These are phyloP conservation scores for Smutsia temminckii DNA, from an alignment of 2,797 vertebrate genomes.

Conservation along the genomic window DNA sequence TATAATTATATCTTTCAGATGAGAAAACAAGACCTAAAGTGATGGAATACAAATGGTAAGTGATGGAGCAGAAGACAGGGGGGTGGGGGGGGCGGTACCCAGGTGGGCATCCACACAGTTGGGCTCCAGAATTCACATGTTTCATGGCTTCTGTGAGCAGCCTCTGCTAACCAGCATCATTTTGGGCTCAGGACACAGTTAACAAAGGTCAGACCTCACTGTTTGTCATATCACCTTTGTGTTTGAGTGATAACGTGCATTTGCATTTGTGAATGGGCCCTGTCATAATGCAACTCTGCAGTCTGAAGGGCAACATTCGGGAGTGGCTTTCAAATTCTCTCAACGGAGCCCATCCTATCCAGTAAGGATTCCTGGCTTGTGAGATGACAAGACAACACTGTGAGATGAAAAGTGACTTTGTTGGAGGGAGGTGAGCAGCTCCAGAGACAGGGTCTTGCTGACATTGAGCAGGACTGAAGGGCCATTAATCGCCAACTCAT, in stretches of 20 bases:
- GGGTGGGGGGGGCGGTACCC: background rate
- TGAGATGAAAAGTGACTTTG: slow-evolving; percentile 31
- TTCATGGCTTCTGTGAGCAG: background rate
- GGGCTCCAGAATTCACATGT: background rate
- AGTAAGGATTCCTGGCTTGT: slow-evolving; percentile 22
- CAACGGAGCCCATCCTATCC: slow-evolving; percentile 46
- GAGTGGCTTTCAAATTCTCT: slow-evolving; percentile 51
- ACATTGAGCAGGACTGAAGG: background rate
- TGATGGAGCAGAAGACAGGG: background rate
- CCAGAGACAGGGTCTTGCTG: slow-evolving; percentile 56
- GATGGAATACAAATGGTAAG: background rate
- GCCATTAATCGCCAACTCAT: slow-evolving; percentile 64
- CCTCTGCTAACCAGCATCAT: background rate
- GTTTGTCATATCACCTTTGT: background rate
- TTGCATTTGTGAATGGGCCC: background rate
- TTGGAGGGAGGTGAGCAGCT: slow-evolving; percentile 54
- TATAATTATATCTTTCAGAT: background rate
- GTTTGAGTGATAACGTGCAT: background rate
- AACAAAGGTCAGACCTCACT: background rate
- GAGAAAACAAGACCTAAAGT: background rate
- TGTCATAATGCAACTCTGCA: background rate
- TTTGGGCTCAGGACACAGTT: background rate
- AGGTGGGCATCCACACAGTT: too few relatives aligned
- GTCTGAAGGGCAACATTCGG: background rate
- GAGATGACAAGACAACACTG: slow-evolving; percentile 60